Conservation (phyloP, 2,113 vertebrate species). For the Arvicanthis niloticus region DNA sequence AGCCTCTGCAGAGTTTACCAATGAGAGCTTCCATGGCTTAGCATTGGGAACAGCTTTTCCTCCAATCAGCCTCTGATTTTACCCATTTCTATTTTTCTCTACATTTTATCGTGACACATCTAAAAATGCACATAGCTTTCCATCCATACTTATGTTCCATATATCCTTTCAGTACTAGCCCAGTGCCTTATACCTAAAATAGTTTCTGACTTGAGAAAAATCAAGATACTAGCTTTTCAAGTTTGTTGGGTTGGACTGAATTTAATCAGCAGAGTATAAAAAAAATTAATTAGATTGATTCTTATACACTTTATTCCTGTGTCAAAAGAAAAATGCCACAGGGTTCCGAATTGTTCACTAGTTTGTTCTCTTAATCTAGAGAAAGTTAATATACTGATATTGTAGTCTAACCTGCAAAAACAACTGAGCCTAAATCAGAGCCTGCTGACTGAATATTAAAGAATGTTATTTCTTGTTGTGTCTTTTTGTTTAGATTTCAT, state of each 20-base stretch:
- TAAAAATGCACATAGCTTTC: background rate
- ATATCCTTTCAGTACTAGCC: conserved; percentile 37
- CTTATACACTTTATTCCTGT: conserved; percentile 57
- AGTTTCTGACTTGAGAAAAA: conserved; percentile 43
- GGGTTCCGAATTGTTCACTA: conserved; percentile 25
- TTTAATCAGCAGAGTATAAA: conserved; percentile 69
- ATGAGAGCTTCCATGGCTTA: background rate
- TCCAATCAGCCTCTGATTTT: background rate
- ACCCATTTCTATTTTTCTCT: background rate
- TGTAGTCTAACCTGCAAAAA: conserved; percentile 17
- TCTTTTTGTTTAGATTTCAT: background rate
- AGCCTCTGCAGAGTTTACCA: background rate
- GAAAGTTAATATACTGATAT: conserved; percentile 16
- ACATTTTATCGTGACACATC: background rate
- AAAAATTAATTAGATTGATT: conserved; percentile 57
- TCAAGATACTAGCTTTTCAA: conserved; percentile 52
- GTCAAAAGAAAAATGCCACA: conserved; percentile 36
- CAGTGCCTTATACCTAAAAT: conserved; percentile 33
- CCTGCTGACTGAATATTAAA: background rate
- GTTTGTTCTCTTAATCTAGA: background rate
- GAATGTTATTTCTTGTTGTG: background rate
- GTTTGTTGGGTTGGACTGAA: conserved; percentile 53
- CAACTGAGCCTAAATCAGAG: background rate
- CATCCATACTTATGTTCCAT: conserved; percentile 17
- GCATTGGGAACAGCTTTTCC: background rate